Conservation (phyloP, 2,888 invertebrate genomes). For the Sepioteuthis lessoniana region DNA sequence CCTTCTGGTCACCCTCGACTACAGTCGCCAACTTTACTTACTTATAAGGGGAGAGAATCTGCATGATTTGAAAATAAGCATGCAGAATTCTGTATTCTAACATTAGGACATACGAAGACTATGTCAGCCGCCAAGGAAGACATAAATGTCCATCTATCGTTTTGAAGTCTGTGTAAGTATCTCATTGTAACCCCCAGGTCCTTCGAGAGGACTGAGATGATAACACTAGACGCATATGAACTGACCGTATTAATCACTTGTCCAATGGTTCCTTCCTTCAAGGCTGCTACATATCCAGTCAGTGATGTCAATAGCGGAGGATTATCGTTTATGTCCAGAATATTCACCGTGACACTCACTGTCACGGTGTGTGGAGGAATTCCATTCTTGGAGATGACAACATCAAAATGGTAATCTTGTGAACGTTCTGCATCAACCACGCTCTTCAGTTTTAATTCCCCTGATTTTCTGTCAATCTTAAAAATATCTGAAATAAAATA, state of each 20-base stretch:
- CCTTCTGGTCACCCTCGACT: no score
- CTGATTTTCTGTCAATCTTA: constrained; percentile 44
- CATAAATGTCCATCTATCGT: no score
- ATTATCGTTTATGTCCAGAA: constrained; percentile 91
- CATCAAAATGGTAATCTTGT: neutral
- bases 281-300: neutral
- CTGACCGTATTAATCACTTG: neutral
- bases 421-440: constrained; percentile 44
- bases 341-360: constrained; percentile 64
- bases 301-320: constrained; percentile 85
- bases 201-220: no score
- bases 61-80: no score
- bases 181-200: no score
- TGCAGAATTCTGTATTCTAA: no score
- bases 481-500: constrained; percentile 48
- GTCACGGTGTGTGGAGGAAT: constrained; percentile 50
- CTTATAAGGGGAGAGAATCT: no score
- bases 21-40: no score
- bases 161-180: no score
- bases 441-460: constrained; percentile 38
- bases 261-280: constrained; percentile 14
- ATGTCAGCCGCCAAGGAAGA: no score
- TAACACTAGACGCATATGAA: neutral
- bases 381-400: constrained; percentile 49
- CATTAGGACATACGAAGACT: no score